These are phyloP conservation scores for Limnodromus scolopaceus DNA, from an alignment of 2,797 vertebrate species.

Conservation along the genomic window DNA sequence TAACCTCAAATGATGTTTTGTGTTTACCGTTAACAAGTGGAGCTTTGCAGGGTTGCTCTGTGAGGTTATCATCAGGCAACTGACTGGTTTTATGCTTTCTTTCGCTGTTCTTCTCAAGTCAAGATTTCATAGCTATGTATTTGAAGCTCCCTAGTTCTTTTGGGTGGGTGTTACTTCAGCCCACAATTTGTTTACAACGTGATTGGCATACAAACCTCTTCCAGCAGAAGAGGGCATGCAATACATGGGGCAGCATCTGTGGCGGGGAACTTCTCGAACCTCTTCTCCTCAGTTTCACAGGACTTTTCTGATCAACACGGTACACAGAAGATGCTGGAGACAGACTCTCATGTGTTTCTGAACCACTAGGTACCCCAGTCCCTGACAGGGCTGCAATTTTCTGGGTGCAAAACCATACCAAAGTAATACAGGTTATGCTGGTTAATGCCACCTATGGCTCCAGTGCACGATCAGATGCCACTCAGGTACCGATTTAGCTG, in stretches of 20 bases:
- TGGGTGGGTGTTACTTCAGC: neutral
- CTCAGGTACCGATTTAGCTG: neutral
- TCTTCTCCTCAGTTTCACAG: neutral
- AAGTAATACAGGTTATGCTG: neutral
- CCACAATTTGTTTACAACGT: neutral
- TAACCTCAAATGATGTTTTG: neutral
- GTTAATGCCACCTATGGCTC: neutral
- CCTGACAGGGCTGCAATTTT: neutral
- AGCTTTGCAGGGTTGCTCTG: neutral
- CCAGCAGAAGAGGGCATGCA: neutral
- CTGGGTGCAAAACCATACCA: neutral
- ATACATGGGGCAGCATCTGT: neutral
- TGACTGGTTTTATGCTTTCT: neutral
- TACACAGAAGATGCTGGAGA: accelerated
- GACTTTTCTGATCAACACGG: accelerated
- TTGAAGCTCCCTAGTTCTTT: neutral
- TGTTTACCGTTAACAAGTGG: neutral
- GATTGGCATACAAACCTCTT: neutral
- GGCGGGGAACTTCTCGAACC: neutral
- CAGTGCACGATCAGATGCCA: neutral
- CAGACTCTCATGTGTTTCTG: neutral
- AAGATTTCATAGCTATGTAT: neutral
- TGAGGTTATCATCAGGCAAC: neutral
- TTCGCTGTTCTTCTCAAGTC: neutral
- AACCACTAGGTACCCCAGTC: neutral